Conservation (phyloP, 2,113 vertebrate genomes). For the Okapia johnstoni region DNA sequence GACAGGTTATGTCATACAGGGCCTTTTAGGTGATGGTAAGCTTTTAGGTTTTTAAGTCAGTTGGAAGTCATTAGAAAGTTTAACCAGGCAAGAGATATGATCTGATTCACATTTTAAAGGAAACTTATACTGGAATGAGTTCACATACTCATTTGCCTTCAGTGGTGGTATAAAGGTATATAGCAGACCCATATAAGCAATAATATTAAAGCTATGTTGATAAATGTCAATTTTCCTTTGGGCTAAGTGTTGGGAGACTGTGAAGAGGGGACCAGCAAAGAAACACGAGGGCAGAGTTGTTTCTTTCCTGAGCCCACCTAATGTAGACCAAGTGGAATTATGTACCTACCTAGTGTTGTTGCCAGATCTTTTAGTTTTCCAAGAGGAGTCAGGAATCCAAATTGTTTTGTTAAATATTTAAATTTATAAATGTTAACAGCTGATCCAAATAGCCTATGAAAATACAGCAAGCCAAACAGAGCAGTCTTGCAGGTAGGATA, state of each 20-base stretch:
- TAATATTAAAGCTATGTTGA: background rate
- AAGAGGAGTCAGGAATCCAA: background rate
- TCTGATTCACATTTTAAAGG: conserved; percentile 13
- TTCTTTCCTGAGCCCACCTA: background rate
- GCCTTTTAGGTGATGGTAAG: background rate
- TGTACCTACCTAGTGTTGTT: background rate
- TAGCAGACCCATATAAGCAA: background rate
- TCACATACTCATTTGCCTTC: background rate
- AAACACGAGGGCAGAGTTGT: background rate
- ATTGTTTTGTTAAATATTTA: background rate
- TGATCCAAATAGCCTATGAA: background rate
- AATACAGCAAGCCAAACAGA: background rate
- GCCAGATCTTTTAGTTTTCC: background rate
- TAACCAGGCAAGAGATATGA: background rate
- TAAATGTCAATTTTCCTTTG: background rate
- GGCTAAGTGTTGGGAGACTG: background rate
- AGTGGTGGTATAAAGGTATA: background rate
- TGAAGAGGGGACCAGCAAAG: background rate
- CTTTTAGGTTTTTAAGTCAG: background rate
- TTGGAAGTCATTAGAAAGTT: background rate
- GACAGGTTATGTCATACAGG: background rate
- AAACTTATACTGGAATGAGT: background rate
- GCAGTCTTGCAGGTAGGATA: background rate
- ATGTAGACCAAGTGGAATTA: background rate
- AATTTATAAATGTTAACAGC: background rate